Evolutionary conservation across 1,140 invertebrate species (phyloP), one percentile per base, ranked within the genome.

Genomic region (Ctenoplectra terminalis): DNA sequence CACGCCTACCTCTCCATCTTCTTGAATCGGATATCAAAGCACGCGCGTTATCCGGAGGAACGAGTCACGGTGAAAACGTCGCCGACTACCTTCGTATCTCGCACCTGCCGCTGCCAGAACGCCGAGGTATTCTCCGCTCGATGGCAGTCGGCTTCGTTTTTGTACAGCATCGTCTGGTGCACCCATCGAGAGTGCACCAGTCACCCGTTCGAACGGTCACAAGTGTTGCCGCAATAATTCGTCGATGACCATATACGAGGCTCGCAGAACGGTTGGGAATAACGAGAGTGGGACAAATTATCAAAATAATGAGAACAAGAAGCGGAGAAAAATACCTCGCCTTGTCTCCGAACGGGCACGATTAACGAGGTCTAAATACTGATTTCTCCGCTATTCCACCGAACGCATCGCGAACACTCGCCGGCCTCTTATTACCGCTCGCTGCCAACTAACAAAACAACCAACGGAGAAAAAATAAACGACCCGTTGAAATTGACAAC

Each of bases 101-200:
- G 84, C 90, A 90, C 90, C 90, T 90, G 90, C 86, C 89, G 66
- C 43, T 79, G 74, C 73, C 71, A 79, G 75, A 61, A 87, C 82
- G 74, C 50, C 43, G 37, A 73, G 76, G 79, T 87, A 87, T 87
- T 87, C 86, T 72, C 70, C 29, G 43, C 34, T n/a, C 81, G 70
- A 81, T 75, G 82, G 54, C 78, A 71, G 73, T 73, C 84, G 54
- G 43, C 70, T 50, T 63, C 52, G 85, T 87, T 87, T 87, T 87
- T 87, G 69, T 58, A 23, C 78, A 63, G 75, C 82, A 82, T 87
- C 78, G 73, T 79, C 40, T 50, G 74, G 56, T 63, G 63, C 29
- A 15, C 13, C 46, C 69, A 73, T 79, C 76, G 67, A 61, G 77
- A 54, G 58, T 34, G 60, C 75, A 74, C 60, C 50, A 69, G 73